phyloP scores from a whole-genome alignment of 2,797 vertebrate genomes.

The Poecilia picta region DNA sequence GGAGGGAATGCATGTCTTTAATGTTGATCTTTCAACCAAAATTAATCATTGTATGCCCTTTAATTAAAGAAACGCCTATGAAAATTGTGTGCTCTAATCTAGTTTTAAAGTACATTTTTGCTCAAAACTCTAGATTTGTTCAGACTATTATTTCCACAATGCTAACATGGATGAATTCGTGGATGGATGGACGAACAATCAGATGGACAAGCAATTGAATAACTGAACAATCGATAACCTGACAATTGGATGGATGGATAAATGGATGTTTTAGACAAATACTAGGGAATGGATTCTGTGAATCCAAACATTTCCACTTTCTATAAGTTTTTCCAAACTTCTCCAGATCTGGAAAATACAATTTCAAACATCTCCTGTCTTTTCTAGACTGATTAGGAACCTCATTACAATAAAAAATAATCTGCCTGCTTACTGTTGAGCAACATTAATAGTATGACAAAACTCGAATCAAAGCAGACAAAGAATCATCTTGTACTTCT shows the following conservation, averaged over 20 bases:
- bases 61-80: background rate
- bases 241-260: background rate
- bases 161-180: background rate
- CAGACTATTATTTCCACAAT: background rate
- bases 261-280: background rate
- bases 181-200: too few species aligned
- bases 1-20: background rate
- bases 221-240: too few species aligned
- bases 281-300: background rate
- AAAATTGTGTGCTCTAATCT: background rate
- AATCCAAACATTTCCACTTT: background rate
- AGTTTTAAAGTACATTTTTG: background rate
- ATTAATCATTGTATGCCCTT: background rate
- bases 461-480: background rate
- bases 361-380: background rate
- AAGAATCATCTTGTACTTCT: background rate
- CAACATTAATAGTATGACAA: background rate
- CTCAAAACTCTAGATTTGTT: too few species aligned
- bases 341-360: background rate
- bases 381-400: background rate
- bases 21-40: background rate
- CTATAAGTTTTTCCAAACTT: background rate
- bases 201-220: too few species aligned
- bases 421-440: background rate
- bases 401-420: background rate